Evolutionary conservation across 1,140 invertebrate species (phyloP).

Genomic region (Leptinotarsa texana): DNA sequence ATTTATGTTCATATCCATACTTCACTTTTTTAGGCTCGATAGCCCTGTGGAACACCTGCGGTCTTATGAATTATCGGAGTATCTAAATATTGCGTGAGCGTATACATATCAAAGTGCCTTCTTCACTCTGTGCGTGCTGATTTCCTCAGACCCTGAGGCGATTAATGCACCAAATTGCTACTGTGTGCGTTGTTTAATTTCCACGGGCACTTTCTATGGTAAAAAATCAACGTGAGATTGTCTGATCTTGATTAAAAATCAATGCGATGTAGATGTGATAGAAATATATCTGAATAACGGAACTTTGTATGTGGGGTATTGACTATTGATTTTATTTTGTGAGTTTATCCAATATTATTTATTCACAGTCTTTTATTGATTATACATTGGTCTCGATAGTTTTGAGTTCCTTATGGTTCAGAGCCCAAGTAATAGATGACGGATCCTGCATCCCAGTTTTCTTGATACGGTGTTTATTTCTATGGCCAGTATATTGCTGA

Average conservation of each 20-base stretch:
- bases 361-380: too few relatives aligned
- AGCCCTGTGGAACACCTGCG: not conserved
- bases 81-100: not conserved
- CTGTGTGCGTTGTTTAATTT: not conserved
- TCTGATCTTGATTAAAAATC: not conserved
- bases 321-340: too few relatives aligned
- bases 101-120: not conserved
- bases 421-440: too few relatives aligned
- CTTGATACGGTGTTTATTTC: too few relatives aligned
- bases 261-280: not conserved
- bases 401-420: too few relatives aligned
- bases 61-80: not conserved
- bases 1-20: not conserved
- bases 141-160: not conserved
- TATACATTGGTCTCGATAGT: too few relatives aligned
- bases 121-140: constrained; percentile 6
- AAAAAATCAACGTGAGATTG: not conserved
- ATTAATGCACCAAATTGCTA: not conserved
- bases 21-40: not conserved
- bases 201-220: not conserved
- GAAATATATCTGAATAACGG: not conserved
- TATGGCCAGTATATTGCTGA: too few relatives aligned
- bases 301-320: too few relatives aligned
- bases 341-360: too few relatives aligned
- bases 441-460: too few relatives aligned